Evolutionary conservation across 2,113 vertebrate species (phyloP).

Genomic region (Anolis sagrei): DNA sequence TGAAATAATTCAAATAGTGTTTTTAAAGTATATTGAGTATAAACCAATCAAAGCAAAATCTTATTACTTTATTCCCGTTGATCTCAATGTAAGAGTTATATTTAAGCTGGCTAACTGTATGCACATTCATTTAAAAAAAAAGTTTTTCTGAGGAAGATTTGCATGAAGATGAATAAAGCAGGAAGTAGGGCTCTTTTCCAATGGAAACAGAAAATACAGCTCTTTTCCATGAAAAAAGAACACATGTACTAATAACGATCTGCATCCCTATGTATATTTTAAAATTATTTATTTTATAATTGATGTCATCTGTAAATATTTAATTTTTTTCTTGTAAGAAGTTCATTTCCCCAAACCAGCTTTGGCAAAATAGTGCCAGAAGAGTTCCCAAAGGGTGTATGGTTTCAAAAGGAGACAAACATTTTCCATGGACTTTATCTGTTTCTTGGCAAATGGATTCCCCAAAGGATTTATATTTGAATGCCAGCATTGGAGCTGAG

Average conservation of each 20-base stretch:
- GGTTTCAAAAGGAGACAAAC: background rate
- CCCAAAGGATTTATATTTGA: background rate
- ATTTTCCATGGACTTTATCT: background rate
- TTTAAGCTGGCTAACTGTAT: background rate
- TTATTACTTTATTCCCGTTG: background rate
- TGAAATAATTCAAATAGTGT: background rate
- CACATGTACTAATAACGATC: background rate
- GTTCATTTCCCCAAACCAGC: background rate
- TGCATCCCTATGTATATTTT: background rate
- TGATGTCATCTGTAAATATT: background rate
- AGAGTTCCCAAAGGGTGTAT: background rate
- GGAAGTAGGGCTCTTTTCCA: no score
- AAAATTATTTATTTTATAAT: background rate
- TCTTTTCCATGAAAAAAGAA: no score
- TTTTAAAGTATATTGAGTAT: background rate
- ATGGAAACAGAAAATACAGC: no score
- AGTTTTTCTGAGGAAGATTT: no score
- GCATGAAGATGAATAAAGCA: no score
- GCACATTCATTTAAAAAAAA: no score
- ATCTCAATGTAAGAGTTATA: background rate
- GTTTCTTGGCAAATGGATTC: background rate
- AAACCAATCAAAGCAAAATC: background rate
- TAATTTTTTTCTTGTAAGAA: background rate
- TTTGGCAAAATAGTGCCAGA: background rate
- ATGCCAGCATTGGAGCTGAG: background rate